Conservation (phyloP, 2,113 vertebrate species). For the Gnathonemus longibarbis region DNA sequence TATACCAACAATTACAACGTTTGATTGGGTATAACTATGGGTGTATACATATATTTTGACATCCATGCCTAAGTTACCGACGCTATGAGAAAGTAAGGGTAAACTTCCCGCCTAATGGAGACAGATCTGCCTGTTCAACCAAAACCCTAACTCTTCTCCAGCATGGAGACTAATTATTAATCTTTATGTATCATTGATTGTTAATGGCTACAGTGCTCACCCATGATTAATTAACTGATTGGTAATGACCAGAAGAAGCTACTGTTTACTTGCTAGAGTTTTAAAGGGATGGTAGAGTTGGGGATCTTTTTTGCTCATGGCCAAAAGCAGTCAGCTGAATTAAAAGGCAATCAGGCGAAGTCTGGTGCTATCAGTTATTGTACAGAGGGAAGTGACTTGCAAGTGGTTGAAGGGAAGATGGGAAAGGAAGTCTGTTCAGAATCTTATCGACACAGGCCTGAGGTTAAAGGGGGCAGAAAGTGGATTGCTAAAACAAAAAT, state of each 20-base stretch:
- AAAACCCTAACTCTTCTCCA: not conserved
- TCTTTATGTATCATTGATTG: constrained; percentile 22
- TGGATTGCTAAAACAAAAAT: not conserved
- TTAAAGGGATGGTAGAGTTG: not conserved
- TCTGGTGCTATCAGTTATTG: constrained; percentile 9
- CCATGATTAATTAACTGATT: constrained; percentile 20
- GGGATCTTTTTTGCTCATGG: not conserved
- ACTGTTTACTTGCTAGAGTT: not conserved
- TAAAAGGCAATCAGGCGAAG: constrained; percentile 14
- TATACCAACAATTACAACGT: not conserved
- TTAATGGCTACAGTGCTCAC: constrained; percentile 2
- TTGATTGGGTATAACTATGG: not conserved
- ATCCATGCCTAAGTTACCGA: not conserved
- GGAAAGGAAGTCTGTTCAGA: not conserved
- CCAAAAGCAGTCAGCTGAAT: constrained; percentile 1
- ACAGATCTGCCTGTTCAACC: not conserved
- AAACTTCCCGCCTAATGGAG: not conserved
- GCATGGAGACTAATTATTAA: constrained; percentile 12
- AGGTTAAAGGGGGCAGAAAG: not conserved
- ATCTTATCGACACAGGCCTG: not conserved
- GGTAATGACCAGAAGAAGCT: not conserved
- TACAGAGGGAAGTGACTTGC: not conserved
- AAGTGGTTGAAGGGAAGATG: not conserved
- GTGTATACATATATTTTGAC: not conserved
- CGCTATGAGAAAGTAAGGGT: not conserved